These are phyloP conservation scores for Papio anubis DNA, from an alignment of 2,113 vertebrate species.

Conservation along the genomic window DNA sequence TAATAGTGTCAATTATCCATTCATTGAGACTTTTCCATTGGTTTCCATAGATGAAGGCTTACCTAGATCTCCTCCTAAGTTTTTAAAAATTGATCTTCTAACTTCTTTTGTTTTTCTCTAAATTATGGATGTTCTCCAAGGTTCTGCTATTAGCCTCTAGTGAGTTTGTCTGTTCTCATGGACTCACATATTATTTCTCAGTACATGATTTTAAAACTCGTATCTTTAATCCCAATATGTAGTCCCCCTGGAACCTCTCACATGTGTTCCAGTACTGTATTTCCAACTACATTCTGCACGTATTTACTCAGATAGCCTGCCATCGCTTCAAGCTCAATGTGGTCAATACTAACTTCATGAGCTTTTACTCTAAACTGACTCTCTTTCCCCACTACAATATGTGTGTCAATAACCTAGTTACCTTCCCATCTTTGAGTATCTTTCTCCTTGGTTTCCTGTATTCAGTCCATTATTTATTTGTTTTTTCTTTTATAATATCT, in stretches of 20 bases:
- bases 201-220: neutral
- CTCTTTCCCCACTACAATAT: neutral
- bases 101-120: neutral
- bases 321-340: neutral
- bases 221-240: neutral
- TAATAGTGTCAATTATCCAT: neutral
- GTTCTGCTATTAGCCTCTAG: neutral
- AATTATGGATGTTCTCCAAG: neutral
- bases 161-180: neutral
- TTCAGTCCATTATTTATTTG: neutral
- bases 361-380: neutral
- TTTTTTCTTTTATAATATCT: neutral
- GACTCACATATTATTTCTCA: neutral
- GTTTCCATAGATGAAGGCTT: neutral
- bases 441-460: neutral
- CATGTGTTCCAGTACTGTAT: neutral
- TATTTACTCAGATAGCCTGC: neutral
- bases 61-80: neutral
- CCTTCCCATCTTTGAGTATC: neutral
- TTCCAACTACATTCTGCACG: neutral
- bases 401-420: neutral
- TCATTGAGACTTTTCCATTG: neutral
- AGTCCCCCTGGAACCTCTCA: neutral
- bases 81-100: neutral
- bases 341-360: neutral